phyloP scores from a whole-genome alignment of 2,888 invertebrate genomes.

The Amorpha juglandis region DNA sequence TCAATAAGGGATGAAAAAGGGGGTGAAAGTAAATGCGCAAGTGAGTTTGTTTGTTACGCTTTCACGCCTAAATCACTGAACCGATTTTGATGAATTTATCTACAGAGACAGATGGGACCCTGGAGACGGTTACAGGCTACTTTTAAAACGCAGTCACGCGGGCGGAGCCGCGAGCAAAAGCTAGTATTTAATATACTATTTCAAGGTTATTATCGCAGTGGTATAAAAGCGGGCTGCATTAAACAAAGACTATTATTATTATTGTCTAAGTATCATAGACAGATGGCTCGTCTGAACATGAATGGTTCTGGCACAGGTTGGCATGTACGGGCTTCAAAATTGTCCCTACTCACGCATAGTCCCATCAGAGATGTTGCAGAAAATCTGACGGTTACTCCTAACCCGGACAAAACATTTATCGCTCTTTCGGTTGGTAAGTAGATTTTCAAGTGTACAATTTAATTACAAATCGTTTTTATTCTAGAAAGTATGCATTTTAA shows the following conservation, averaged over 20 bases:
- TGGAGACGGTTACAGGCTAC: too few relatives aligned
- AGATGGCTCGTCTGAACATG: slow-evolving; percentile 65
- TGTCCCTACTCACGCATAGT: slow-evolving; percentile 93
- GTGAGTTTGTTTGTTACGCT: too few relatives aligned
- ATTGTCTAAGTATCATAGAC: slow-evolving; percentile 27
- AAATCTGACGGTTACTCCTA: slow-evolving; percentile 93
- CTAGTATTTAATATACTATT: neutral
- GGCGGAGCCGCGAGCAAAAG: too few relatives aligned
- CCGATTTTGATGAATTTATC: too few relatives aligned
- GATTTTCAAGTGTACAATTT: slow-evolving; percentile 5
- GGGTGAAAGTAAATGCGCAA: too few relatives aligned
- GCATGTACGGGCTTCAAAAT: slow-evolving; percentile 90
- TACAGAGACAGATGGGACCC: too few relatives aligned
- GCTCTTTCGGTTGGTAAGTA: slow-evolving; percentile 94
- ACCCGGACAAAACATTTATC: slow-evolving; percentile 96
- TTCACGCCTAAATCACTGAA: too few relatives aligned
- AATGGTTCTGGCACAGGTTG: slow-evolving; percentile 74
- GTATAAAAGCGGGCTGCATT: slow-evolving; percentile 26
- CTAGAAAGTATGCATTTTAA: too few relatives aligned
- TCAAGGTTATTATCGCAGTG: neutral
- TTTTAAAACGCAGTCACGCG: too few relatives aligned
- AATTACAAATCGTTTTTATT: too few relatives aligned
- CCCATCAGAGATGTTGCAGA: slow-evolving; percentile 97
- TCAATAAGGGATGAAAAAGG: too few relatives aligned
- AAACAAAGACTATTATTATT: slow-evolving; percentile 32